phyloP scores from a whole-genome alignment of 2,113 vertebrate genomes.

The Menidia beryllina region DNA sequence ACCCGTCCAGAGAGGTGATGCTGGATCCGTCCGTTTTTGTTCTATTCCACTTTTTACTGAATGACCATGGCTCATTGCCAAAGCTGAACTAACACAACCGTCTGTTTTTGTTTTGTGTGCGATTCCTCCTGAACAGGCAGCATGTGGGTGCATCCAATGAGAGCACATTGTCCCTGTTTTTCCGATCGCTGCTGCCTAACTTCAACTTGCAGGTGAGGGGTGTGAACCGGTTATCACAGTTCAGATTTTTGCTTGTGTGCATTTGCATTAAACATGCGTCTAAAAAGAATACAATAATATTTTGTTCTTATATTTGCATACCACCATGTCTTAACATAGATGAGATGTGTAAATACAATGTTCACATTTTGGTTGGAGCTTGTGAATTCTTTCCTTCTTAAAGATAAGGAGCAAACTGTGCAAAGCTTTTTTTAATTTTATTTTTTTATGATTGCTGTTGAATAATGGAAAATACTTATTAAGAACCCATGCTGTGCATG shows the following conservation, averaged over 20 bases:
- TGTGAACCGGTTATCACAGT: background rate
- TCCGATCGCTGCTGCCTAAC: conserved; percentile 93
- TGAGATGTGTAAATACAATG: background rate
- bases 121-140: conserved; percentile 56
- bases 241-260: background rate
- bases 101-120: background rate
- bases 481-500: conserved; percentile 38
- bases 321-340: background rate
- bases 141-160: conserved; percentile 82
- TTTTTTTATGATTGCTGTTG: background rate
- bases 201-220: conserved; percentile 91
- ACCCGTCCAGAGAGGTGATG: conserved; percentile 91
- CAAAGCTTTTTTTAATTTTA: background rate
- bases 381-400: background rate
- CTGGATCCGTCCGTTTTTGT: background rate
- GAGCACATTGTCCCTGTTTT: conserved; percentile 94
- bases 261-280: background rate
- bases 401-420: conserved; percentile 3
- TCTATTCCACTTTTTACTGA: background rate
- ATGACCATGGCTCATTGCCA: background rate
- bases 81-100: background rate
- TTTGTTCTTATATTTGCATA: no score
- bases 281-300: no score
- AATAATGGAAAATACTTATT: conserved; percentile 16
- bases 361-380: background rate